Evolutionary conservation across 1,140 invertebrate genomes (phyloP), one percentile per base, ranked within the genome.

Genomic region (Chlorops oryzae): DNA sequence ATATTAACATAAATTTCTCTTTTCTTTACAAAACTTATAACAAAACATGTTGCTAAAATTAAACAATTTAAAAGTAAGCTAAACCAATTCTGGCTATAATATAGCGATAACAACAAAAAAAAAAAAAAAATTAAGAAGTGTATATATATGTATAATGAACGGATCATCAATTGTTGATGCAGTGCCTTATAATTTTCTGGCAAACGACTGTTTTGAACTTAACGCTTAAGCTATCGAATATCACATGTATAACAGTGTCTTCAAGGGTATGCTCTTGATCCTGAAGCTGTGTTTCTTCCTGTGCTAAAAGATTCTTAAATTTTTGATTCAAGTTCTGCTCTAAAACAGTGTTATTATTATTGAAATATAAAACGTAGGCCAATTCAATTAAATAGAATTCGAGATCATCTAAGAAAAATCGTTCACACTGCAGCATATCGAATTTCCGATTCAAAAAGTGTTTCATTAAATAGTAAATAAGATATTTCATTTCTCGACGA

Each of bases 181-280:
- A 69, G 52, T 66, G 59, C 60, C 62, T 66, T 27, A 71, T 57
- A 52, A 72, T 51, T 10, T 65, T 65, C 58, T 72, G 68, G 55
- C 69, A 71, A 43, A 72, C 50, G 44, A 64, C 64, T 50, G 69
- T 64, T 59, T 72, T 72, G 47, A 72, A 72, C 51, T 67, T 66
- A 24, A 69, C 64, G 35, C 59, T 62, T 50, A 71, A 63, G 47
- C 55, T 63, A 54, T 71, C 68, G 35, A 72, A 71, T 45, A 72
- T 69, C 52, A 57, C 56, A 51, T 72, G 68, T n/a, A n/a, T n/a
- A n/a, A n/a, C n/a, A 15, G 65, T 67, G 15, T 72, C 61, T 27
- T 70, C 61, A 10, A 69, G 42, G 32, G 43, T 47, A 17, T 54
- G 39, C 17, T 34, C 23, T 34, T 38, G 23, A 46, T 44, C 32